phyloP scores from a whole-genome alignment of 2,113 vertebrate genomes.

The Nycticorax nycticorax region DNA sequence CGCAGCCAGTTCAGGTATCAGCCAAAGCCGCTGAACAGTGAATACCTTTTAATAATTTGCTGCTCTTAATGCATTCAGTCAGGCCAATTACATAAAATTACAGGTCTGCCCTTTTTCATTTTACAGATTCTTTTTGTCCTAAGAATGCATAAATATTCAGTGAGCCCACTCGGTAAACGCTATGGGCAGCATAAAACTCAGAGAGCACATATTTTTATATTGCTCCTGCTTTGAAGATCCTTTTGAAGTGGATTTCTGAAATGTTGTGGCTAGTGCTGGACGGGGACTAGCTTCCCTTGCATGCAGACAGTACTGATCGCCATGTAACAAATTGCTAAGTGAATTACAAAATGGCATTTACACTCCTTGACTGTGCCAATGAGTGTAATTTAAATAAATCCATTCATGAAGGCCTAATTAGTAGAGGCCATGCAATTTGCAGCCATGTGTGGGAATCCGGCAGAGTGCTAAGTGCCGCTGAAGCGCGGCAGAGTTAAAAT shows the following conservation, averaged over 20 bases:
- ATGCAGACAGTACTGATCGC: background rate
- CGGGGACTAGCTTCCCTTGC: background rate
- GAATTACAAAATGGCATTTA: constrained; percentile 4
- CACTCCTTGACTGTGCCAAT: background rate
- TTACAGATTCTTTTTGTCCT: constrained; percentile 3
- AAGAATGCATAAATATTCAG: constrained; percentile 8
- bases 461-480: background rate
- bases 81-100: constrained; percentile 62
- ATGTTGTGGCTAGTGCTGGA: background rate
- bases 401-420: constrained; percentile 28
- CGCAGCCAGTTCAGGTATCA: constrained; percentile 31
- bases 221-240: background rate
- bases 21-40: background rate
- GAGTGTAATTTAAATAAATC: constrained; percentile 43
- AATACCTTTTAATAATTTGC: constrained; percentile 23
- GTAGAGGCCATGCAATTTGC: background rate
- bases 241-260: background rate
- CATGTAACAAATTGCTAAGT: background rate
- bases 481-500: background rate
- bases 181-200: background rate
- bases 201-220: background rate
- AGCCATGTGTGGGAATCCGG: background rate
- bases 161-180: background rate
- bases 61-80: constrained; percentile 35
- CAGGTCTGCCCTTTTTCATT: constrained; percentile 16